These are phyloP conservation scores for Coendou prehensilis DNA, from an alignment of 2,797 vertebrate genomes.

Conservation along the genomic window DNA sequence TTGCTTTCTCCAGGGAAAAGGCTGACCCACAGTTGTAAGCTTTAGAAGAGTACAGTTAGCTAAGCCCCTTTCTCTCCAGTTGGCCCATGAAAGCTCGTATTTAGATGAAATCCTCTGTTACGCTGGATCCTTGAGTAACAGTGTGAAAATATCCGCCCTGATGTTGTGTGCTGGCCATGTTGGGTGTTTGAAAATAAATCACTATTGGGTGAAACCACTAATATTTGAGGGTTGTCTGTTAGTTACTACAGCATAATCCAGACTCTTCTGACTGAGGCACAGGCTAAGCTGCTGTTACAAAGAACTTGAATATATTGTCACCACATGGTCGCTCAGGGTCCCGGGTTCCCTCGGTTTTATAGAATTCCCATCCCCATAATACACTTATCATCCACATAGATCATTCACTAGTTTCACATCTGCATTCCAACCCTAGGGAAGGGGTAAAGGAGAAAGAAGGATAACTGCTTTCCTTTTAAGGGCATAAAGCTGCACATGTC, in stretches of 20 bases:
- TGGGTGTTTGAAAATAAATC: not conserved
- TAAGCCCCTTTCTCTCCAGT: not conserved
- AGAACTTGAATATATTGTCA: not conserved
- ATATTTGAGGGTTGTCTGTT: not conserved
- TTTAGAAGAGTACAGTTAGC: not conserved
- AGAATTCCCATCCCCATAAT: not conserved
- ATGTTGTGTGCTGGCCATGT: not conserved
- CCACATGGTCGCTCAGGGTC: not conserved
- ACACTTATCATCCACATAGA: not conserved
- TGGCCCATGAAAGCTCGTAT: not conserved
- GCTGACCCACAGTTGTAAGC: not conserved
- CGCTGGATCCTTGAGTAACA: not conserved
- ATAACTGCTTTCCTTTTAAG: not conserved
- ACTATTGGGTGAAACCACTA: not conserved
- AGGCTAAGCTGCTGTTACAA: not conserved
- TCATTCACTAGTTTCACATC: not conserved
- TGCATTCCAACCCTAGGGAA: not conserved
- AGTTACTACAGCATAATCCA: not conserved
- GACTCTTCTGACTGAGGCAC: not conserved
- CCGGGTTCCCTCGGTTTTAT: not conserved
- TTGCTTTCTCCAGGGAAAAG: not conserved
- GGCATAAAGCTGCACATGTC: not conserved
- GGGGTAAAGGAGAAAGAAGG: not conserved
- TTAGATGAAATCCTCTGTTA: not conserved
- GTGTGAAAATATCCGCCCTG: not conserved